Conservation (phyloP, 2,797 vertebrate species). For the Ptychobarbus kaznakovi region DNA sequence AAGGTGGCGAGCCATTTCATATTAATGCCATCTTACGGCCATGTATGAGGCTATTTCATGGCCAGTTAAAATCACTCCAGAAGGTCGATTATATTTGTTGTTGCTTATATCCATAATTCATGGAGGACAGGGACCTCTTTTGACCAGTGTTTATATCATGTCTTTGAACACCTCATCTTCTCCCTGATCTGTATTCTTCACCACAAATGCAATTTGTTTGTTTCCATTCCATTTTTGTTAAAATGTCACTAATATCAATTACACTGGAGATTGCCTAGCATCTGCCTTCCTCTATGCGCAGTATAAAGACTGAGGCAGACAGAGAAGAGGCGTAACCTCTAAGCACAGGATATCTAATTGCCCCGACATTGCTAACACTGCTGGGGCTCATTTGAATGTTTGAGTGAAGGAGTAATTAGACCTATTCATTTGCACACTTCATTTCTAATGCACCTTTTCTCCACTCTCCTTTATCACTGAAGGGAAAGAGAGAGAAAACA, state of each 20-base stretch:
- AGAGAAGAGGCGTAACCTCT: slow-evolving; percentile 69
- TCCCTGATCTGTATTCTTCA: slow-evolving; percentile 62
- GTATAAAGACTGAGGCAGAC: slow-evolving; percentile 55
- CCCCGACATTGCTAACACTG: slow-evolving; percentile 72
- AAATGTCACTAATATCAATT: slow-evolving; percentile 72
- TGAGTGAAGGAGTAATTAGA: slow-evolving; percentile 77
- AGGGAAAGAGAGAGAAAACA: slow-evolving; percentile 60
- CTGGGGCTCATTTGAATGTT: slow-evolving; percentile 77
- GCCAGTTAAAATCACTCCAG: slow-evolving; percentile 33
- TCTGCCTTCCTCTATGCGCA: slow-evolving; percentile 55
- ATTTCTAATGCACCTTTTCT: slow-evolving; percentile 71
- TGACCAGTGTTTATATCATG: slow-evolving; percentile 51
- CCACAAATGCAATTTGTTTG: slow-evolving; percentile 66
- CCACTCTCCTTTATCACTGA: slow-evolving; percentile 44
- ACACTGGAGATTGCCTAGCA: slow-evolving; percentile 65
- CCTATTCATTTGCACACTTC: slow-evolving; percentile 78
- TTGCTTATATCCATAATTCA: slow-evolving; percentile 48
- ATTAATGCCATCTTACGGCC: slow-evolving; percentile 29
- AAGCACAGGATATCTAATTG: slow-evolving; percentile 75
- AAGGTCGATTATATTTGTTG: slow-evolving; percentile 36
- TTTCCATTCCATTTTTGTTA: slow-evolving; percentile 68
- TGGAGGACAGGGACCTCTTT: slow-evolving; percentile 53
- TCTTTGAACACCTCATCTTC: slow-evolving; percentile 42
- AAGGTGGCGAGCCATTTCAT: not conserved
- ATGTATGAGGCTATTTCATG: slow-evolving; percentile 29